Evolutionary conservation across 2,797 vertebrate species (phyloP).

Genomic region (Leptodactylus fallax): DNA sequence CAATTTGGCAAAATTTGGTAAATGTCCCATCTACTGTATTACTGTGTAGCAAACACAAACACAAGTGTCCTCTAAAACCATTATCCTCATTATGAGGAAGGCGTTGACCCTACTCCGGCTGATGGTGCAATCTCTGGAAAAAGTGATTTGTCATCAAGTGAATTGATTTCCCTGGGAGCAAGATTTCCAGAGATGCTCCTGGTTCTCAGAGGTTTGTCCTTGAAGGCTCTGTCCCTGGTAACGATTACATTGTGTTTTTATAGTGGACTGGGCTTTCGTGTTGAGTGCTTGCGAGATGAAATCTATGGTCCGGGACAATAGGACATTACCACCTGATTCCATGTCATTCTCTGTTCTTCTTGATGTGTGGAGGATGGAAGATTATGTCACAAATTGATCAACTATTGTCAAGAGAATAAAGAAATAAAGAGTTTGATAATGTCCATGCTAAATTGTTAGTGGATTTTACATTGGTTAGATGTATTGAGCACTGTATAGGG

Average conservation of each 20-base stretch:
- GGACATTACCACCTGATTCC: background rate
- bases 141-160: slow-evolving; percentile 39
- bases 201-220: slow-evolving; percentile 35
- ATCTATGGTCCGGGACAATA: background rate
- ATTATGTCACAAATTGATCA: background rate
- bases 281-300: background rate
- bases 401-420: background rate
- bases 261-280: background rate
- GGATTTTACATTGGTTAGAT: background rate
- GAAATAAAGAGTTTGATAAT: background rate
- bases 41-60: background rate
- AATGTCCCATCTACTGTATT: no score
- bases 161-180: slow-evolving; percentile 44
- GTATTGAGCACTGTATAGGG: background rate
- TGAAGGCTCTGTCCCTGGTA: slow-evolving; percentile 11
- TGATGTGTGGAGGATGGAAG: background rate
- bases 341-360: background rate
- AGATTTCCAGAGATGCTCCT: background rate
- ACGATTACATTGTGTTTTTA: slow-evolving; percentile 12
- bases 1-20: no score
- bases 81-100: background rate
- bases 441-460: background rate
- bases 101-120: background rate
- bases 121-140: slow-evolving; percentile 34
- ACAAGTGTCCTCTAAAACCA: slow-evolving; percentile 9